Base-by-base conservation (phyloP, 2,888 invertebrate species). In the Mythimna vitellina region DNA sequence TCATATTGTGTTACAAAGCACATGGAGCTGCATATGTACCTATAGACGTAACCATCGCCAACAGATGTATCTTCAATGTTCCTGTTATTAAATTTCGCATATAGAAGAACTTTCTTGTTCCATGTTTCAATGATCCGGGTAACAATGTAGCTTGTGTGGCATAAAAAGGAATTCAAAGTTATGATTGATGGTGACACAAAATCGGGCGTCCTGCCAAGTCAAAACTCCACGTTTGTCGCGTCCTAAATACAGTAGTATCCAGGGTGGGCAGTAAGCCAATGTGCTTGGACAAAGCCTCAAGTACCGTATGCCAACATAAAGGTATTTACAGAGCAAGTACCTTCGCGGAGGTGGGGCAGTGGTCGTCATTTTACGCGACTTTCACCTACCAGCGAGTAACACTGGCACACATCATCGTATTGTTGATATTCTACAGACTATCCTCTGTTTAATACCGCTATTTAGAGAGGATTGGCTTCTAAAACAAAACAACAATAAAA, bases 351-450 rank as follows among this genome's bases (percentile, higher is more conserved):
- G 80, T 80, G 70, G 64, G 82, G 63, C 74, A 68, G 62, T 56
- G 53, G 83, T 32, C 68, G 78, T 73, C 76, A 73, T 75, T 79
- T 75, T 74, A 79, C 66, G 71, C 65, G 51, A 86, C 85, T 86
- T 86, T 86, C 85, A 74, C 85, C 68, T 56, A n/a, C 25, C 70
- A 49, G 22, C 51, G 67, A 79, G 85, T 79, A 79, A 62, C 69
- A 70, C 75, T 79, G 75, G 63, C 83, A 80, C 71, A 77, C 82
- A 82, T 73, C 73, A 73, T 75, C 65, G 60, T 61, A 68, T 73
- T 57, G 58, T 64, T 58, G n/a, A 70, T 66, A 68, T 65, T 57
- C 56, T 61, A 22, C 10, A 51, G 51, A 64, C 51, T 46, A 77
- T 64, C 38, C 35, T 53, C 53, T 17, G 8, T 25, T 32, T 22